Base-by-base conservation (phyloP, 2,113 vertebrate species). In the Bos indicus region DNA sequence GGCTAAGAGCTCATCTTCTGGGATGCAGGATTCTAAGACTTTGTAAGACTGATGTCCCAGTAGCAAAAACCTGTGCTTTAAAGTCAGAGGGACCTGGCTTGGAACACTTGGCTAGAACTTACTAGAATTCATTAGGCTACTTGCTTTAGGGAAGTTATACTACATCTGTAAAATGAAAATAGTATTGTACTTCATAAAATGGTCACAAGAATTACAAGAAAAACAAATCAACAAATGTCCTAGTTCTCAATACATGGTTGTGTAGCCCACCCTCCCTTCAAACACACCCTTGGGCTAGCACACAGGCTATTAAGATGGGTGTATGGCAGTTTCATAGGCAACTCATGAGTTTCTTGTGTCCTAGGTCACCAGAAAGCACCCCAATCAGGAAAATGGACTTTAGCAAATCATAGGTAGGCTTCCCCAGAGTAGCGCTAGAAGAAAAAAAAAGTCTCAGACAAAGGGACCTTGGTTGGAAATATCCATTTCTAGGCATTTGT, bases 401-500 rank as follows among this genome's bases (percentile, higher is more conserved):
- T 5, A 16, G 48, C 23, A 96, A 88, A 90, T 87, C 52, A n/a
- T 95, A 94, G 48, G 30, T 60, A 26, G 60, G 56, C 17, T 90
- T 90, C 51, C 82, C 56, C 2, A 9, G 94, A 80, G 46, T 80
- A 64, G 84, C 1, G 19, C 21, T 51, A 80, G 78, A 78, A 40
- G 43, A 6, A 87, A 89, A 59, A 88, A 83, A 85, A 88, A 43
- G 46, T 40, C 77, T 71, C 74, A 78, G 90, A 96, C 82, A 64
- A 77, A 88, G 36, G 43, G 7, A 91, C 90, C 88, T 60, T 0
- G 1, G 88, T 97, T 33, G n/a, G 59, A 1, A 0, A 87, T 93
- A 89, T 28, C 67, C 94, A 98, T 96, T 98, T 98, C 86, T 95
- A 98, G 97, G 94, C 96, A 96, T 92, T 90, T 30, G 59, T 43